phyloP scores from a whole-genome alignment of 2,113 vertebrate genomes.

The Ptilonorhynchus violaceus region DNA sequence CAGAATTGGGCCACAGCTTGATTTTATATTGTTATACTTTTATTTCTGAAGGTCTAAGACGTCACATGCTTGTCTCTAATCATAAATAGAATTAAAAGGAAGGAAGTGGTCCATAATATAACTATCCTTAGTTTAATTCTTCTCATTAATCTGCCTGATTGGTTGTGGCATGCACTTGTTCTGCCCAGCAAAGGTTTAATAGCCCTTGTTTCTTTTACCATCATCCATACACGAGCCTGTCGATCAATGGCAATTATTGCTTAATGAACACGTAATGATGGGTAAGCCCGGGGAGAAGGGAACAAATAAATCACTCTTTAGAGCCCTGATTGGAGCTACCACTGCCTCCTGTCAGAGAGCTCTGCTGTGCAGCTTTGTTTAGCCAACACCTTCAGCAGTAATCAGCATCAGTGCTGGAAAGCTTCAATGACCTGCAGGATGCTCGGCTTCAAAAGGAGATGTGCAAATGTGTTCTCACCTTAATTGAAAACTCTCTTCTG shows the following conservation, averaged over 20 bases:
- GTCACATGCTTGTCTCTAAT: background rate
- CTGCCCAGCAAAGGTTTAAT: slow-evolving; percentile 63
- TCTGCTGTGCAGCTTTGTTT: background rate
- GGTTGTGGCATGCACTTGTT: slow-evolving; percentile 62
- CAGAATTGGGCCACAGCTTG: background rate
- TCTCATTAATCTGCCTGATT: slow-evolving; percentile 61
- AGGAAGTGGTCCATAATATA: slow-evolving; percentile 39
- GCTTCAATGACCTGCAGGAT: background rate
- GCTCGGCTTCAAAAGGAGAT: background rate
- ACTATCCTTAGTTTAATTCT: slow-evolving; percentile 32
- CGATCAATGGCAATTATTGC: slow-evolving; percentile 81
- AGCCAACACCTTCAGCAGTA: slow-evolving; percentile 11
- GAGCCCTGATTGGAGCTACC: slow-evolving; percentile 19
- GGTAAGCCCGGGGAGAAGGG: slow-evolving; percentile 62
- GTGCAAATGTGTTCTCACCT: background rate
- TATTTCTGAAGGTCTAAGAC: background rate
- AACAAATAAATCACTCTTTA: slow-evolving; percentile 70
- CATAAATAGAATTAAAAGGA: slow-evolving; percentile 39
- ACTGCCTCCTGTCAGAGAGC: background rate
- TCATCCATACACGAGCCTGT: slow-evolving; percentile 64
- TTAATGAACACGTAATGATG: slow-evolving; percentile 81
- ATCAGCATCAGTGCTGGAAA: background rate
- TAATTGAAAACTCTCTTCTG: background rate
- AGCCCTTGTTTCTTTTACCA: slow-evolving; percentile 59
- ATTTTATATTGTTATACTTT: background rate